phyloP scores from a whole-genome alignment of 1,140 invertebrate species.

The Procambarus clarkii region DNA sequence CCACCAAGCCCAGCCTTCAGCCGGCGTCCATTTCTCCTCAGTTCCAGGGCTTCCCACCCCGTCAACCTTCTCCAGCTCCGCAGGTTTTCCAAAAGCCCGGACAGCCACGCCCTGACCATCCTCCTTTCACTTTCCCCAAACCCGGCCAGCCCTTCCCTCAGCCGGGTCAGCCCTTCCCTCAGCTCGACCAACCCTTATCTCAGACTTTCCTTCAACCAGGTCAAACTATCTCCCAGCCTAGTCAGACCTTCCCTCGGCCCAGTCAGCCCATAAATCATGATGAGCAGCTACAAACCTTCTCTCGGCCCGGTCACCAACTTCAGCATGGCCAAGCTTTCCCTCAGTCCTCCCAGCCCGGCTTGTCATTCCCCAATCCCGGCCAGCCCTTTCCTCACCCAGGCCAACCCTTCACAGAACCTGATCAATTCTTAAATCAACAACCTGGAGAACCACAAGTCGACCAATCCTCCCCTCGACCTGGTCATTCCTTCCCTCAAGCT shows the following conservation, averaged over 20 bases:
- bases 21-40: not conserved
- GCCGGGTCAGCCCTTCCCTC: not conserved
- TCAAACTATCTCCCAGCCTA: not conserved
- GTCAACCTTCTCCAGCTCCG: not conserved
- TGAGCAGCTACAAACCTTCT: conserved; percentile 4
- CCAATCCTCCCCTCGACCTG: not conserved
- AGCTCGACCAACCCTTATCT: conserved; percentile 11
- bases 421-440: not conserved
- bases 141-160: not conserved
- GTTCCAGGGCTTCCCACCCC: not conserved
- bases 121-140: not conserved
- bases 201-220: conserved; percentile 19
- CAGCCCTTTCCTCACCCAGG: not conserved
- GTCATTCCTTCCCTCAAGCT: not conserved
- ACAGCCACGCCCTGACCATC: conserved; percentile 9
- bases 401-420: not conserved
- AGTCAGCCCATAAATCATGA: not conserved
- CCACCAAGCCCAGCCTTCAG: not conserved
- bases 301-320: not conserved
- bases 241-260: not conserved
- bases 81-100: not conserved
- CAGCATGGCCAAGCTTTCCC: not conserved
- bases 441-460: not conserved
- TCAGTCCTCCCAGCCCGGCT: not conserved
- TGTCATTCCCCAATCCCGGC: not conserved